These are phyloP conservation scores for Rallus crepitans DNA, from an alignment of 2,797 vertebrate species.

Conservation along the genomic window DNA sequence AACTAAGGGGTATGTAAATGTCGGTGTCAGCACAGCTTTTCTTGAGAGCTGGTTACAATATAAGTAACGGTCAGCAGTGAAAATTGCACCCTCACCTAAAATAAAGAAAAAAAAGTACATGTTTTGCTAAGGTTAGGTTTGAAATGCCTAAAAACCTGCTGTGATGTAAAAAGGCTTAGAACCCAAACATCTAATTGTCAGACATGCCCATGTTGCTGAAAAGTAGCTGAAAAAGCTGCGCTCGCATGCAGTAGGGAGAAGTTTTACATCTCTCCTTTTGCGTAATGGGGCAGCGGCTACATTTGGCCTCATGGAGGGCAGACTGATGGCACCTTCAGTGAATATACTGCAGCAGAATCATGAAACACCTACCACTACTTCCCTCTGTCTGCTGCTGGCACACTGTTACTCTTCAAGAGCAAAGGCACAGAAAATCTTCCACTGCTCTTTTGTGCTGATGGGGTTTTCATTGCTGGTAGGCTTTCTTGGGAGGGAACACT, in stretches of 20 bases:
- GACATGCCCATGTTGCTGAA: neutral
- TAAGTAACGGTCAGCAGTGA: neutral
- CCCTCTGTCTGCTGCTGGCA: neutral
- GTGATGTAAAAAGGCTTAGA: neutral
- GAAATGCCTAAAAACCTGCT: neutral
- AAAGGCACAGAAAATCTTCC: neutral
- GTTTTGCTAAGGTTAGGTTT: neutral
- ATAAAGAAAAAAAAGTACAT: neutral
- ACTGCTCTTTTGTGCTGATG: neutral
- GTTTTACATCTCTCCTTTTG: neutral
- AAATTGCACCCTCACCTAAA: neutral
- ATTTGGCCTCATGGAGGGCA: neutral
- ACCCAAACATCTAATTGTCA: neutral
- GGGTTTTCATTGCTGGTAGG: neutral
- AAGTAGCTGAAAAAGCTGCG: neutral
- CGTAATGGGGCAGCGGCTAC: neutral
- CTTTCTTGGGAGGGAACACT: neutral
- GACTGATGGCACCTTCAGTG: neutral
- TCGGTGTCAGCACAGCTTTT: neutral
- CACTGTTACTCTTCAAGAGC: neutral
- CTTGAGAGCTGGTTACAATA: neutral
- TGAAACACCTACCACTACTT: neutral
- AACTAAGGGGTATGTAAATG: neutral
- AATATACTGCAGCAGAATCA: neutral
- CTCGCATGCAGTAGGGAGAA: rapidly evolving